Percentiles rank a stretch among this genome's conserved stretches.
phyloP scores from a whole-genome alignment of 2,888 invertebrate genomes.

The Seladonia tumulorum region DNA sequence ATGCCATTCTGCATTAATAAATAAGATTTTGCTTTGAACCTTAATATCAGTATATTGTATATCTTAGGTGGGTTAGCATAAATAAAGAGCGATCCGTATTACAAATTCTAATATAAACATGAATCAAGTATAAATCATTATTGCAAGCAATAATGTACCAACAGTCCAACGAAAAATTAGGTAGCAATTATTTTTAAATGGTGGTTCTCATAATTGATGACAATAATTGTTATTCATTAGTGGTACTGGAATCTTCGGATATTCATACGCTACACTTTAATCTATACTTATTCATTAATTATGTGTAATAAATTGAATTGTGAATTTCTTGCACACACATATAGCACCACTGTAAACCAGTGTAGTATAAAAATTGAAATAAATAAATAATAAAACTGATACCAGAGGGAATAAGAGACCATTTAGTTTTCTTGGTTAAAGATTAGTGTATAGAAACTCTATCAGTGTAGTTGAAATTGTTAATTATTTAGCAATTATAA shows the following conservation, averaged over 20 bases:
- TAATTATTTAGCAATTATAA: neutral
- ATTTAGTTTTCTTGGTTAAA: neutral
- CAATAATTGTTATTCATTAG: neutral
- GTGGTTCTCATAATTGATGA: neutral
- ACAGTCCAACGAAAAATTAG: neutral
- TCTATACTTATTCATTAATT: neutral
- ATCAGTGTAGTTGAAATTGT: neutral
- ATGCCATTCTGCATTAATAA: conserved; percentile 16
- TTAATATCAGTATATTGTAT: neutral
- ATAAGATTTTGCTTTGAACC: neutral
- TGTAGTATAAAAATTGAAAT: neutral
- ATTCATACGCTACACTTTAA: neutral
- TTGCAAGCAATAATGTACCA: neutral
- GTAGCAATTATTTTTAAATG: neutral
- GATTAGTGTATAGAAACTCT: neutral
- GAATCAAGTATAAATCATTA: neutral
- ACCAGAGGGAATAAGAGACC: neutral
- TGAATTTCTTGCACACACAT: neutral
- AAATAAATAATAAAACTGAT: neutral
- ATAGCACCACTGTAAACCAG: no score
- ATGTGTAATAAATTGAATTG: neutral
- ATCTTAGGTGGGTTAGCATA: no score
- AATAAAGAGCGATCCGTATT: no score
- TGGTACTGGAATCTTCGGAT: neutral
- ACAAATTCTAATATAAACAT: neutral